Base-by-base conservation (phyloP, 2,797 vertebrate genomes). In the Alca torda region DNA sequence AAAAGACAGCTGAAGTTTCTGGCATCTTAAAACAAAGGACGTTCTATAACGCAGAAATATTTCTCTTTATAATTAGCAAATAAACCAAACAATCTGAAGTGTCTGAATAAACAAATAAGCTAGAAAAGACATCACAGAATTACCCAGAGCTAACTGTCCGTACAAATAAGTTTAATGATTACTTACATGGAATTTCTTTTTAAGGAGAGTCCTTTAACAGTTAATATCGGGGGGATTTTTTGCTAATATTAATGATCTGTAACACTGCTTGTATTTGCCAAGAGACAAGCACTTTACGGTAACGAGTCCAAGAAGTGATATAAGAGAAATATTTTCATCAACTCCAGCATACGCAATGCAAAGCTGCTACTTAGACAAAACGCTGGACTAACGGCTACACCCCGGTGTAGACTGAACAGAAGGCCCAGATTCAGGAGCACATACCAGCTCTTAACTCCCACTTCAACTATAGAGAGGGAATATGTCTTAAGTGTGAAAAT, bases 391-490 rank as follows among this genome's bases (percentile, higher is more conserved):
- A 64, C 3, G 14, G 43, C 74, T 65, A 46, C 15, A 46, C 9
- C 69, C 30, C 63, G 39, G 39, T 39, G 39, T 39, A 53, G 26
- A 33, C 3, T 37, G 45, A 68, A 51, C 30, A 19, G 24, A 61
- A 70, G 48, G 33, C 20, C 21, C 6, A 16, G 21, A 13, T 6
- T 51, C 17, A 85, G 59, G 37, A 67, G 43, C 45, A 68, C n/a
- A 33, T 2, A 46, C 5, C 33, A 5, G 51, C 59, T 83, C 56
- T 3, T 12, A 16, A 68, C 37, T 81, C 70, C 37, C 45, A 45
- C 11, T 30, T 60, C 2, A 1, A 21, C 33, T 28, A 37, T 0
- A 43, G 26, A 45, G 45, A 51, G 8, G 25, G 35, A 79, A 13
- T 12, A 14, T 4, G 65, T 13, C 86, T 56, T 2, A 35, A n/a